Base-by-base conservation (phyloP, 2,797 vertebrate species). In the Nannoperca australis region DNA sequence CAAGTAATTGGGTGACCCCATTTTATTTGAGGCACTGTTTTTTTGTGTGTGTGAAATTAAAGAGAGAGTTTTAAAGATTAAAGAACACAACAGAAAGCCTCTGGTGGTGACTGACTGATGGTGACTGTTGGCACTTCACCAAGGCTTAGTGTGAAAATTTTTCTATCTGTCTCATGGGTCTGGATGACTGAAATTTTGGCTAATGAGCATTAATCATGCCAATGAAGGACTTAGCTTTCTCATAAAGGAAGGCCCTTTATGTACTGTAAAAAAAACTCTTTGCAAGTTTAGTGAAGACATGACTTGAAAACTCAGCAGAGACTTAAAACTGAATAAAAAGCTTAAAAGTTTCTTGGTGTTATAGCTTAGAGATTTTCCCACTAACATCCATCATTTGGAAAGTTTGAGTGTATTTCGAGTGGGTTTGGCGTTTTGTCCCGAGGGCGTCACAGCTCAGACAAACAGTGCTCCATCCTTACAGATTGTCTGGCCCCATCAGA, bases 151-250 rank as follows among this genome's bases (percentile, higher is more conserved):
- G 62, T 62, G 71, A 83, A 77, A 85, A 81, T 83, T 64, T 79
- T 84, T 70, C 76, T 42, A 40, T 79, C 71, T 10, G 72, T 84
- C 85, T 88, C 87, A 22, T 74, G 76, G 73, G 85, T 82, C 51
- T 38, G 17, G n/a, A 72, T 84, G 82, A 89, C 60, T 89, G 81
- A 86, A 85, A 78, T 44, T n/a, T 75, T 49, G 73, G 45, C 68
- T 87, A 90, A 88, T 89, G 73, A 78, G 60, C 20, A 68, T 53
- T 84, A 85, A 90, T 72, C 64, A 88, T 44, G 47, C 42, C 68
- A 81, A 88, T 79, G 20, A 81, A 72, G 70, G 75, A 63, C 59
- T 82, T 54, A 24, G 58, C 20, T 65, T 69, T 81, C 68, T 73
- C 68, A 77, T 66, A 64, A 58, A 85, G 50, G 1, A 68, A 74